phyloP scores from a whole-genome alignment of 2,888 invertebrate species.

The Corythucha ciliata region DNA sequence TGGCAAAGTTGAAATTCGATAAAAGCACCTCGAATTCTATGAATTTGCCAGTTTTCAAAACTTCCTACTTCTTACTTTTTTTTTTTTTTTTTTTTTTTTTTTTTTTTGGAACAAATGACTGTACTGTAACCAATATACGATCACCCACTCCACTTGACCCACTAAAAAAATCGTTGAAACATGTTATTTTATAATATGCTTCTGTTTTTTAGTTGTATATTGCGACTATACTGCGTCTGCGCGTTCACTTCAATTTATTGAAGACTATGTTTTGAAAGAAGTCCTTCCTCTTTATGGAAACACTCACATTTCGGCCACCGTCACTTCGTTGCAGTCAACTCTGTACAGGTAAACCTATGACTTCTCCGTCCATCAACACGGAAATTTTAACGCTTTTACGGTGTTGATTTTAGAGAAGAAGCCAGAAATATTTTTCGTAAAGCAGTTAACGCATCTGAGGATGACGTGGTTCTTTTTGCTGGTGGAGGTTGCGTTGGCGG shows the following conservation, averaged over 20 bases:
- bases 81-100: too few relatives aligned
- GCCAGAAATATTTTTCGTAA: slow-evolving; percentile 68
- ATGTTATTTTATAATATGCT: too few relatives aligned
- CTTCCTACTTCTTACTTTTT: too few relatives aligned
- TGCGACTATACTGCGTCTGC: slow-evolving; percentile 84
- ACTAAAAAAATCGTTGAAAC: too few relatives aligned
- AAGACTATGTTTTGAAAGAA: slow-evolving; percentile 68
- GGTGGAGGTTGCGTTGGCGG: slow-evolving; percentile 67
- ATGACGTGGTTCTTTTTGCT: slow-evolving; percentile 67
- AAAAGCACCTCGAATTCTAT: too few relatives aligned
- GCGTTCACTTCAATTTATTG: slow-evolving; percentile 70
- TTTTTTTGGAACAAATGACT: too few relatives aligned
- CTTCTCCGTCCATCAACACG: background rate
- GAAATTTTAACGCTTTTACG: background rate
- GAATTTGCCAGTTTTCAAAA: too few relatives aligned
- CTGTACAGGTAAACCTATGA: slow-evolving; percentile 58
- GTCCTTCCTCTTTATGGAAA: slow-evolving; percentile 78
- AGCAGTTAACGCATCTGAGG: slow-evolving; percentile 67
- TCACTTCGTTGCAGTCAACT: slow-evolving; percentile 79
- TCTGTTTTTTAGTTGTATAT: slow-evolving; percentile 62
- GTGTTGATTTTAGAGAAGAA: slow-evolving; percentile 56
- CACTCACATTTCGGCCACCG: slow-evolving; percentile 68
- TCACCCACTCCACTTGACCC: too few relatives aligned
- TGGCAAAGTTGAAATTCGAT: too few relatives aligned
- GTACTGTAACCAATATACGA: too few relatives aligned